These are phyloP conservation scores for Asarcornis scutulata DNA, from an alignment of 2,113 vertebrate species.

Conservation along the genomic window DNA sequence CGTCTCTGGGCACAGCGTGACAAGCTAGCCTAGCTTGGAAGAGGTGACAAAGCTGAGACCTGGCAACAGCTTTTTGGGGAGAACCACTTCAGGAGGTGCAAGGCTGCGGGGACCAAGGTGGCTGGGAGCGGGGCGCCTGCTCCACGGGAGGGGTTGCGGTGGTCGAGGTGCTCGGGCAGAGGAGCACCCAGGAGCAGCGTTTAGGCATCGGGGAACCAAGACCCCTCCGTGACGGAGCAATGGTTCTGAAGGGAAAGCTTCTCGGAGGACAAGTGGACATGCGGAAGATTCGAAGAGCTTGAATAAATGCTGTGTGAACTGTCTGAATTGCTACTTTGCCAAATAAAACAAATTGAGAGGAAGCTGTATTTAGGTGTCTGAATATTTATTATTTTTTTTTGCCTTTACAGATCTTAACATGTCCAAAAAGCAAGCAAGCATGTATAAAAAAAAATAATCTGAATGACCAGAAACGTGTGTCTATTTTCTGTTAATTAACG, in stretches of 20 bases:
- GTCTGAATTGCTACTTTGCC: slow-evolving; percentile 71
- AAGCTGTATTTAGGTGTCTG: slow-evolving; percentile 34
- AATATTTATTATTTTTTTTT: background rate
- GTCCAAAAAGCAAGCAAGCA: background rate
- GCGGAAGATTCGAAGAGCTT: slow-evolving; percentile 58
- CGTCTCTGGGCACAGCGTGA: slow-evolving; percentile 45
- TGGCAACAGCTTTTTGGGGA: background rate
- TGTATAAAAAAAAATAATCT: background rate
- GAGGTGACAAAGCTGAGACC: slow-evolving; percentile 38
- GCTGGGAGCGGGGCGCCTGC: background rate
- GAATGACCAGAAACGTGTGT: background rate
- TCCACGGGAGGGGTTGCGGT: background rate
- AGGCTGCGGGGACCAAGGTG: slow-evolving; percentile 64
- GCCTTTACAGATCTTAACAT: background rate
- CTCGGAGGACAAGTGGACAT: slow-evolving; percentile 33
- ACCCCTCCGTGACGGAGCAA: background rate
- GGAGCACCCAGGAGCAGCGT: slow-evolving; percentile 1
- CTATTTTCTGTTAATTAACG: background rate
- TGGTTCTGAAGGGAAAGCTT: slow-evolving; percentile 58
- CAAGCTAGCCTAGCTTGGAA: slow-evolving; percentile 31
- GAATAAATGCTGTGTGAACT: slow-evolving; percentile 67
- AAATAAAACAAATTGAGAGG: slow-evolving; percentile 67
- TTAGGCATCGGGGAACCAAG: background rate
- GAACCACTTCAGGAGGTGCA: slow-evolving; percentile 17
- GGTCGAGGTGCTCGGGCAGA: background rate